Evolutionary conservation across 2,113 vertebrate genomes (phyloP), one percentile per base, ranked within the genome.

Genomic region (Sinocyclocheilus anophthalmus): DNA sequence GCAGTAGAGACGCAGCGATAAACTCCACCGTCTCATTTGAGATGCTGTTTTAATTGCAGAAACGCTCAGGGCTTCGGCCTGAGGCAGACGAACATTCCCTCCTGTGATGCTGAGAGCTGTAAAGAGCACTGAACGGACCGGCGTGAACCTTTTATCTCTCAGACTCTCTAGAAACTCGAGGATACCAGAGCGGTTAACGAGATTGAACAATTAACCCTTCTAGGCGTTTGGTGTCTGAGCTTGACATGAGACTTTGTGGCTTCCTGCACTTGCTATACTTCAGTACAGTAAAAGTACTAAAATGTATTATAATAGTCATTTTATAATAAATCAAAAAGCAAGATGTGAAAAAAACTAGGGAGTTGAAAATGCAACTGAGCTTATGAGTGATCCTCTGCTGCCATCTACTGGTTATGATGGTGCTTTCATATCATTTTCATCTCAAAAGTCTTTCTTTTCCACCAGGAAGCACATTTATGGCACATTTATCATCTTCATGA

Each of bases 11-110:
- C 30, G 0, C 55, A 57, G 55, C 22, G 55, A 59, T 59, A 22
- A 22, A 59, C 55, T 59, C 55, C 55, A 22, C 20, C 20, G 20
- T 61, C 22, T 90, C 63, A 73, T 85, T 65, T 85, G 90, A 57
- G 50, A 90, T 90, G 91, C 89, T 84, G 86, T 91, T 94, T 92
- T 92, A 91, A 93, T 93, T 93, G 91, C 78, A 91, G 87, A 77
- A 82, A 76, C 45, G 81, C 76, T 90, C 88, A 70, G 37, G 90
- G 57, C 57, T 11, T 18, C 0, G 22, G 57, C 57, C 57, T 1
- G 55, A 59, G 55, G 55, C 55, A 59, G 18, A 93, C 45, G 9
- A 67, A 65, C 65, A 55, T 73, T 65, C 33, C 88, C 81, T 50
- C 3, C 45, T 12, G 30, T 33, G 90, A 57, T 26, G 33, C 42